Percentiles rank a stretch among this genome's conserved stretches.
Conservation (phyloP, 1,140 invertebrate species). For the Pseudachorutes palmiensis region DNA sequence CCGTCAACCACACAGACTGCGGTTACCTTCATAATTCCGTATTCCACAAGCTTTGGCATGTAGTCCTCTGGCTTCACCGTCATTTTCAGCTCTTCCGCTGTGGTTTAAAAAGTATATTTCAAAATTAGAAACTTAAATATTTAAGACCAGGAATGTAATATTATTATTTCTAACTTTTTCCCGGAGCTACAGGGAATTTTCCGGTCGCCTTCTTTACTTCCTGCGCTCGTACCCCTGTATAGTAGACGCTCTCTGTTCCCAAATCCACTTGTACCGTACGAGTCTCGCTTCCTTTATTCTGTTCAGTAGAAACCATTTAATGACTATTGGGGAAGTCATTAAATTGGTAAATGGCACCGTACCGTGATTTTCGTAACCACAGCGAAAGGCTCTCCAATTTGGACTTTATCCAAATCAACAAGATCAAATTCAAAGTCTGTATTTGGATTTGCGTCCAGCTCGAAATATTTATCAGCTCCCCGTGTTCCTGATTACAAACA, state of each 20-base stretch:
- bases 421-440: slow-evolving; percentile 57
- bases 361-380: slow-evolving; percentile 57
- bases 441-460: slow-evolving; percentile 12
- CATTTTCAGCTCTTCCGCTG: slow-evolving; percentile 55
- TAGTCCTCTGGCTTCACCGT: slow-evolving; percentile 55
- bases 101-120: background rate
- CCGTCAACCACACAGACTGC: slow-evolving; percentile 60
- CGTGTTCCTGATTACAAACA: slow-evolving; percentile 51
- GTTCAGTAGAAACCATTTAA: background rate
- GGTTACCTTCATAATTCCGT: slow-evolving; percentile 63
- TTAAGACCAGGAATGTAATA: too few relatives aligned
- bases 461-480: slow-evolving; percentile 55
- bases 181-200: slow-evolving; percentile 52
- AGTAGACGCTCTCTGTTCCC: slow-evolving; percentile 61
- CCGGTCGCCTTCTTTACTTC: slow-evolving; percentile 60
- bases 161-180: slow-evolving; percentile 46
- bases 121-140: background rate
- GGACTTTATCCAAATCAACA: slow-evolving; percentile 57
- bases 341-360: background rate
- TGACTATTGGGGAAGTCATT: background rate
- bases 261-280: slow-evolving; percentile 58
- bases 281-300: slow-evolving; percentile 54
- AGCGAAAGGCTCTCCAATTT: slow-evolving; percentile 58
- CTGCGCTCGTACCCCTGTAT: slow-evolving; percentile 62
- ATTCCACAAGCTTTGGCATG: slow-evolving; percentile 60